A percentile compares a stretch with the other conserved stretches of the same genome.
Evolutionary conservation across 1,140 invertebrate species (phyloP).

Genomic region (Drosophila gunungcola): DNA sequence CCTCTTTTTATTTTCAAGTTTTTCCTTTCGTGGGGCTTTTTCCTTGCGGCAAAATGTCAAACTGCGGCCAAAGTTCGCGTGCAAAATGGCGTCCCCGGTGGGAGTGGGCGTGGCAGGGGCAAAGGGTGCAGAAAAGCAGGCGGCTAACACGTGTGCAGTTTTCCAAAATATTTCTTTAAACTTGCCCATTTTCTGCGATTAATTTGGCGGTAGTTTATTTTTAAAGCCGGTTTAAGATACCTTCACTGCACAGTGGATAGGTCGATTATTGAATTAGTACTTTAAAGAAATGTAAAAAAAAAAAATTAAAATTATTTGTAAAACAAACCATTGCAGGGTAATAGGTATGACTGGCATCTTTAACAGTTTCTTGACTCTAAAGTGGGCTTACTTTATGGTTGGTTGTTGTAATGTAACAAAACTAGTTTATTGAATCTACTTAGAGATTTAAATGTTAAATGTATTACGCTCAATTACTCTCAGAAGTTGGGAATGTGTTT

Average conservation of each 20-base stretch:
- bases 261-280: not conserved
- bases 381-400: too few relatives aligned
- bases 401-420: too few relatives aligned
- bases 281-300: not conserved
- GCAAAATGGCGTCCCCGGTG: conserved; percentile 66
- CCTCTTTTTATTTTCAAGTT: conserved; percentile 58
- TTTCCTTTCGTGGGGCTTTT: conserved; percentile 53
- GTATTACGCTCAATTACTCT: too few relatives aligned
- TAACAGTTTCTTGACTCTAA: too few relatives aligned
- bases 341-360: too few relatives aligned
- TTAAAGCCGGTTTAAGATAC: conserved; percentile 17
- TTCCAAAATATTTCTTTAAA: conserved; percentile 57
- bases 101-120: conserved; percentile 4
- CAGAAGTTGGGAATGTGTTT: too few relatives aligned
- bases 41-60: conserved; percentile 78
- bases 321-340: too few relatives aligned
- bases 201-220: conserved; percentile 49
- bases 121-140: not conserved
- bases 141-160: conserved; percentile 57
- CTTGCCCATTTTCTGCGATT: conserved; percentile 49
- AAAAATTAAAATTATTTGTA: too few relatives aligned
- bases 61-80: conserved; percentile 74
- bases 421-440: too few relatives aligned
- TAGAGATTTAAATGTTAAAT: too few relatives aligned
- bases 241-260: not conserved